Base-by-base conservation (phyloP, 2,797 vertebrate genomes). In the Amblyopsis hoosieri region DNA sequence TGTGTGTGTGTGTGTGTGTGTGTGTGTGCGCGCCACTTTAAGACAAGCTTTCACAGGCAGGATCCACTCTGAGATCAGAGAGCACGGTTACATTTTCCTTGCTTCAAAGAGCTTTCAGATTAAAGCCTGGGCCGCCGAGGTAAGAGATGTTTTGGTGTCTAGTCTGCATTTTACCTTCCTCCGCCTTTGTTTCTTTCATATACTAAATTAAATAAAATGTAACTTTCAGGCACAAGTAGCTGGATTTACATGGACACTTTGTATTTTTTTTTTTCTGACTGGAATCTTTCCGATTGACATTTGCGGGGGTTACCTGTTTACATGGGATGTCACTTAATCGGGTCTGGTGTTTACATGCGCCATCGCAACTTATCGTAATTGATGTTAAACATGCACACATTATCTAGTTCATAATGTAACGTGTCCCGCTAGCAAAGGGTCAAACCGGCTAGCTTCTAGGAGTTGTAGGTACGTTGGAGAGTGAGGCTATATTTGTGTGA, bases 91-190 rank as follows among this genome's bases (percentile, higher is more conserved):
- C 72, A 84, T 75, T 78, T 74, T 83, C 64, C 79, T 80, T 75
- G 75, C 82, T 47, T 92, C 86, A 93, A 91, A 92, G 90, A 85
- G 81, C 66, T 69, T 64, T 69, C 78, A 91, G 90, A 93, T 93
- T 86, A 92, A 92, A 93, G 90, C 81, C 71, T 1, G 61, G 79
- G 78, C 60, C 77, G 75, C 69, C 31, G 78, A 93, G 92, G 92
- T 93, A 91, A 90, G 91, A 49, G 67, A 80, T 82, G 69, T 79
- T 83, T 63, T 72, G 62, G 64, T 71, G 14, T 55, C 51, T 37
- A 37, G 53, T 81, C 64, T 70, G 49, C 57, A 61, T 85, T 88
- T 85, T 84, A 85, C 87, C 77, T 74, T 59, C 64, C 54, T 62
- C 29, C 74, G 3, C 52, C 70, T 87, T 84, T 88, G 81, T 88